Conservation (phyloP, 2,797 vertebrate genomes). For the Sebastolobus alascanus region DNA sequence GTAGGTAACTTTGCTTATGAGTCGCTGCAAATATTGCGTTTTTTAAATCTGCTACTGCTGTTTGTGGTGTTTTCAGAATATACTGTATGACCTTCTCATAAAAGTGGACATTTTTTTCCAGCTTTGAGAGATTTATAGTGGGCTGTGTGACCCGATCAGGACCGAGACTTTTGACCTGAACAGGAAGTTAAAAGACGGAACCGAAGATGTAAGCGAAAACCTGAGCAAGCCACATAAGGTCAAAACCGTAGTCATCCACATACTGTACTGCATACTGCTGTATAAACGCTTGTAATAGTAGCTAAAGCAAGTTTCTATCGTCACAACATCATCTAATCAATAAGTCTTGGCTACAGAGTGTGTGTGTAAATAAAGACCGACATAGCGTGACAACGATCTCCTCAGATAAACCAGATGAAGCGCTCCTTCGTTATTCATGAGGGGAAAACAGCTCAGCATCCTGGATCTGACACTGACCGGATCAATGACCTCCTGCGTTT, state of each 20-base stretch:
- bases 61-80: no score
- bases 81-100: no score
- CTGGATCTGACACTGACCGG: neutral
- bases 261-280: neutral
- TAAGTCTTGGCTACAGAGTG: neutral
- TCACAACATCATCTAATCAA: conserved; percentile 3
- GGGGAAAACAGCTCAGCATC: conserved; percentile 23
- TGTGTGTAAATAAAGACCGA: conserved; percentile 6
- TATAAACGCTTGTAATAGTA: neutral
- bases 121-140: neutral
- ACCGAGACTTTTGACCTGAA: neutral
- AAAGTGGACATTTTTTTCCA: neutral
- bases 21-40: no score
- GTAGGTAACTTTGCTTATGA: no score
- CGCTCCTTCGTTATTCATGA: conserved; percentile 41
- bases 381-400: conserved; percentile 1
- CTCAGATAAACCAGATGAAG: conserved; percentile 4
- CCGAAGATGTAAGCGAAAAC: neutral
- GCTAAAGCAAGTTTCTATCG: neutral
- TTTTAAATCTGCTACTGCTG: no score
- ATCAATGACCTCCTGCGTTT: conserved; percentile 3
- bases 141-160: neutral
- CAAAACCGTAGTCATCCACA: neutral
- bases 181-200: neutral
- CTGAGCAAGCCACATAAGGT: neutral